Conservation (phyloP, 2,888 invertebrate genomes). For the Andrena dorsata region DNA sequence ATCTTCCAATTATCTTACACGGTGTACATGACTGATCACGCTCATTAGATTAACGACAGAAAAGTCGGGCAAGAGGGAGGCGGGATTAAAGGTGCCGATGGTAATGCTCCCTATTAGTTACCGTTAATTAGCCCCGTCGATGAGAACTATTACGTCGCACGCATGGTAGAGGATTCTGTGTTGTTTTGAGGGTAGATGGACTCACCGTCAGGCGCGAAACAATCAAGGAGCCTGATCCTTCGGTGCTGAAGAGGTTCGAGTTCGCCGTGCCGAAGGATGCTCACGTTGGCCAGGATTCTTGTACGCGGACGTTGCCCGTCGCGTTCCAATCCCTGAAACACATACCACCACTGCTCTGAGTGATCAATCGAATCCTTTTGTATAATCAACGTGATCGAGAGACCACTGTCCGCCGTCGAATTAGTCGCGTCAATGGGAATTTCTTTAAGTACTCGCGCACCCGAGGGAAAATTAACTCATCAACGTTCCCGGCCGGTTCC, state of each 20-base stretch:
- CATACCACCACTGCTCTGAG: slow-evolving; percentile 71
- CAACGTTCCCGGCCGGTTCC: too few species aligned
- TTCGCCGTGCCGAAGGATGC: slow-evolving; percentile 80
- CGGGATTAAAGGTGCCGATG: too few species aligned
- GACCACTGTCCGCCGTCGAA: slow-evolving; percentile 53
- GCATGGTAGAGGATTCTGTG: slow-evolving; percentile 32
- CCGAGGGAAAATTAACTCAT: too few species aligned
- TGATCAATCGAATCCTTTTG: slow-evolving; percentile 68
- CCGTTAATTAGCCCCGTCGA: slow-evolving; percentile 11
- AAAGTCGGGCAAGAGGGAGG: not conserved
- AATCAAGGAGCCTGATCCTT: slow-evolving; percentile 82
- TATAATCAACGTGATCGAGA: slow-evolving; percentile 65
- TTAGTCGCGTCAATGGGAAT: slow-evolving; percentile 37
- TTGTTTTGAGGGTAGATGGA: slow-evolving; percentile 62
- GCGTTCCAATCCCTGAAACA: slow-evolving; percentile 85
- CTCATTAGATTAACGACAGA: not conserved
- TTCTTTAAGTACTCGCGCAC: not conserved
- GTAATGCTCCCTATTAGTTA: not conserved
- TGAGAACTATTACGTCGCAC: too few species aligned
- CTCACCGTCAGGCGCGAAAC: slow-evolving; percentile 83
- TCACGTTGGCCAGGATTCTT: slow-evolving; percentile 85
- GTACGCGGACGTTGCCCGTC: slow-evolving; percentile 84
- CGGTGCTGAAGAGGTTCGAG: slow-evolving; percentile 80
- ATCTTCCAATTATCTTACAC: too few species aligned
- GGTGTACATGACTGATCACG: not conserved